Evolutionary conservation across 2,797 vertebrate genomes (phyloP), one percentile per base, ranked within the genome.

Genomic region (Triplophysa bombifrons): DNA sequence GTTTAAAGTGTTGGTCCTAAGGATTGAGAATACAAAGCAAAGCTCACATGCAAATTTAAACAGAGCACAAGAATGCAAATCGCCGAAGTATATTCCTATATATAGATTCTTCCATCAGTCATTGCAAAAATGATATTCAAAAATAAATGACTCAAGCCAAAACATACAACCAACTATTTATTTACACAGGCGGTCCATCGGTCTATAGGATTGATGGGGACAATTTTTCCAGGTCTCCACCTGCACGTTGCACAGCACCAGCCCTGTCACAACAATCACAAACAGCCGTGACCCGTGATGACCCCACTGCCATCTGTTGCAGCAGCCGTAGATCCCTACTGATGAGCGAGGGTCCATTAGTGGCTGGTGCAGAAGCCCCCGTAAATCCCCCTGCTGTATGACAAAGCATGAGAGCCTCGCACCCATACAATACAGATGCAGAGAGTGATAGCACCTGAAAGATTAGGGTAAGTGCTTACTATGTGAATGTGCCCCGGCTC

Each of bases 271-370:
- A 91, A 91, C 89, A 90, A 91, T 85, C 85, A 81, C 84, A 86
- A 90, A 91, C 89, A 89, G 85, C 87, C 85, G 74, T 85, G 84
- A 88, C 88, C 87, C 34, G 8, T 51, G 72, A 78, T 69, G 82
- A 88, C 90, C 91, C 72, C 87, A 72, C 55, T 68, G 86, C 90
- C 93, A 93, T 93, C 92, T 93, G 92, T 86, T 88, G 82, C 74
- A 81, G 71, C 64, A 85, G 81, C 80, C 86, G 78, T 68, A 74
- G 86, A 74, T 85, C 82, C 69, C 83, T 86, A 87, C 76, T 88
- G 88, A 91, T 87, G 87, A 86, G 88, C 75, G 58, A 68, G 72
- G 20, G 72, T 38, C 67, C 76, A 76, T 84, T 78, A 82, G 46
- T 41, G 71, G 20, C 65, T 75, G 51, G 71, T 56, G 61, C 64